Evolutionary conservation across 2,888 invertebrate genomes (phyloP).

Genomic region (Iselma pallidipennis): DNA sequence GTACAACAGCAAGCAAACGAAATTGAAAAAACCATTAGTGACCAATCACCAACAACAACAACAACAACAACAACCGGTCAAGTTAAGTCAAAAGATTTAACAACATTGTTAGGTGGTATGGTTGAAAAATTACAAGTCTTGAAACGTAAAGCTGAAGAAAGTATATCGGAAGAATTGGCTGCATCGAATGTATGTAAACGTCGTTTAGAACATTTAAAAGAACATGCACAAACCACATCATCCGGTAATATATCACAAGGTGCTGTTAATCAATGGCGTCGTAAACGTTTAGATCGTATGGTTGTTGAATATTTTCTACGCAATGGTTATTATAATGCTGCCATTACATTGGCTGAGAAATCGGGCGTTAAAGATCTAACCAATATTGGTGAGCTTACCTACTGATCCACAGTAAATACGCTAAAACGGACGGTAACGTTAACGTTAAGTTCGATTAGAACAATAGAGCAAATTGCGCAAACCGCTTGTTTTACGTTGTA

Average conservation of each 20-base stretch:
- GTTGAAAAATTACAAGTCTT: slow-evolving; percentile 85
- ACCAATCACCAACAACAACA: slow-evolving; percentile 45
- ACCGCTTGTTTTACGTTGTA: too few relatives aligned
- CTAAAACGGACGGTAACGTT: too few relatives aligned
- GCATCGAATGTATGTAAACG: slow-evolving; percentile 91
- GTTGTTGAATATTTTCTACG: slow-evolving; percentile 94
- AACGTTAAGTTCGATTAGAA: too few relatives aligned
- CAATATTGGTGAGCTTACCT: slow-evolving; percentile 89
- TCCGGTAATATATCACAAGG: slow-evolving; percentile 56
- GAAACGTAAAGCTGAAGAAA: slow-evolving; percentile 94
- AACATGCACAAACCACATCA: slow-evolving; percentile 62
- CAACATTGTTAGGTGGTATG: slow-evolving; percentile 82
- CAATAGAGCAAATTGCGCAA: too few relatives aligned
- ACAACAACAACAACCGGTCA: slow-evolving; percentile 39
- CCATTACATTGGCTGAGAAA: slow-evolving; percentile 81
- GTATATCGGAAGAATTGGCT: slow-evolving; percentile 87
- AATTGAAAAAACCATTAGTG: slow-evolving; percentile 70
- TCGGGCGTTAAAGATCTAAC: slow-evolving; percentile 84
- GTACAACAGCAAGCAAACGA: slow-evolving; percentile 79
- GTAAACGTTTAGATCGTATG: slow-evolving; percentile 90
- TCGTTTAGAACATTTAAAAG: slow-evolving; percentile 89
- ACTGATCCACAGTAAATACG: too few relatives aligned
- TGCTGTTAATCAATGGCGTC: slow-evolving; percentile 77
- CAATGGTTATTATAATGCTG: slow-evolving; percentile 94
- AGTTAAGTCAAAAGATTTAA: slow-evolving; percentile 72